Evolutionary conservation across 2,797 vertebrate genomes (phyloP).

Genomic region (Atherinosoma microstoma): DNA sequence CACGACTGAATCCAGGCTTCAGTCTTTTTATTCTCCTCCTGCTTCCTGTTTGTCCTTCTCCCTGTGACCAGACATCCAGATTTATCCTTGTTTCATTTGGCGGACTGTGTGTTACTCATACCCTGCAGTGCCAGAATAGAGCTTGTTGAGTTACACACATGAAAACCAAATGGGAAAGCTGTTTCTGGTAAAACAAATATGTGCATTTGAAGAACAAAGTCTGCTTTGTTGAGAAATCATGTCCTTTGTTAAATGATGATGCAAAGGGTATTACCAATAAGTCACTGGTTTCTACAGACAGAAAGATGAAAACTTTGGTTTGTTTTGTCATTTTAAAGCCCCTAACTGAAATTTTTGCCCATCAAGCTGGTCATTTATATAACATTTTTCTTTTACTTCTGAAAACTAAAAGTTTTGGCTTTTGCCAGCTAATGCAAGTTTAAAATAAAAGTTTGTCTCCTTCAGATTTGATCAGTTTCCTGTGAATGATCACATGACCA

Average conservation of each 20-base stretch:
- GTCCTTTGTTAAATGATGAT: slow-evolving; percentile 23
- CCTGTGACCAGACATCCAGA: slow-evolving; percentile 11
- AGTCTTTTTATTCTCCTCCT: slow-evolving; percentile 1
- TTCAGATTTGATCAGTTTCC: too few relatives aligned
- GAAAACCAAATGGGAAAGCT: slow-evolving; percentile 22
- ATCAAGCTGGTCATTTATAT: too few relatives aligned
- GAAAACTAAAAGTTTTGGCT: too few relatives aligned
- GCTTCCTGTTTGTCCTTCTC: slow-evolving; percentile 7
- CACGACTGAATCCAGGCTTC: slow-evolving; percentile 5
- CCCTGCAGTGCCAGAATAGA: slow-evolving; percentile 28
- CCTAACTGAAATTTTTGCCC: too few relatives aligned
- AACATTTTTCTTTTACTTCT: too few relatives aligned
- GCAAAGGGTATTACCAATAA: slow-evolving; percentile 13
- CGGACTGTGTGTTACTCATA: slow-evolving; percentile 29
- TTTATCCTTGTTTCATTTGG: slow-evolving; percentile 47
- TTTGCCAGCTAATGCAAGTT: too few relatives aligned
- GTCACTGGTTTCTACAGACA: slow-evolving; percentile 34
- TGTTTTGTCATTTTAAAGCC: too few relatives aligned
- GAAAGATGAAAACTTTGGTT: background rate
- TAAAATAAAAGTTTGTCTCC: too few relatives aligned
- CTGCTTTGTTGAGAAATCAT: slow-evolving; percentile 14
- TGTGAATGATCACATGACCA: too few relatives aligned
- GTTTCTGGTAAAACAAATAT: slow-evolving; percentile 47
- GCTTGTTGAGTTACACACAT: slow-evolving; percentile 60
- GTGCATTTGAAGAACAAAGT: slow-evolving; percentile 39